Percentiles rank a stretch among this genome's conserved stretches.
Conservation (phyloP, 1,140 invertebrate species). For the Helicorthomorpha holstii region DNA sequence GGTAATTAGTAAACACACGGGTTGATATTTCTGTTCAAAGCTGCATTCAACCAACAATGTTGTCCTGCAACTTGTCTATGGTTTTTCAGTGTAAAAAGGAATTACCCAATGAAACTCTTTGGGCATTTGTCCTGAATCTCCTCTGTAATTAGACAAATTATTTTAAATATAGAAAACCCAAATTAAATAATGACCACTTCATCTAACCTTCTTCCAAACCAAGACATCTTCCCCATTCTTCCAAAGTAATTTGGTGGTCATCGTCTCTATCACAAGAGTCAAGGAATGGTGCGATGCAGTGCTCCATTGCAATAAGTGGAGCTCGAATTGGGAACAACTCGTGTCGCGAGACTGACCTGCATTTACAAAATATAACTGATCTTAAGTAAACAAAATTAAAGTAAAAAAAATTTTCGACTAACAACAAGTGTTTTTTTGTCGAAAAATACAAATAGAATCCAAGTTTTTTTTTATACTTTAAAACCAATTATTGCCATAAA, state of each 20-base stretch:
- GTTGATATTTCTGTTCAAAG: no score
- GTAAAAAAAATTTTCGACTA: no score
- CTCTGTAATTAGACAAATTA: not conserved
- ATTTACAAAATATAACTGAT: constrained; percentile 16
- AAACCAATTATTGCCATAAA: no score
- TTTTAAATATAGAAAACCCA: not conserved
- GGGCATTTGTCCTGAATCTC: constrained; percentile 1
- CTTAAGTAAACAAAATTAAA: no score
- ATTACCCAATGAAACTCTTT: not conserved
- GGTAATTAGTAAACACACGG: no score
- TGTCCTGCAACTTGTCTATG: no score
- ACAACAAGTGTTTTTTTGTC: no score
- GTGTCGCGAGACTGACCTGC: constrained; percentile 64
- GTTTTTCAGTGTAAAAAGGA: not conserved
- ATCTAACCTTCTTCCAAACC: constrained; percentile 49
- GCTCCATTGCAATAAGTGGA: constrained; percentile 76
- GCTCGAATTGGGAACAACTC: constrained; percentile 88
- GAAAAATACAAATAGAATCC: no score
- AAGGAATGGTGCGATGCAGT: constrained; percentile 88
- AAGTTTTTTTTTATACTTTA: no score
- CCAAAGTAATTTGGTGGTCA: constrained; percentile 71
- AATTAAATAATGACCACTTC: not conserved
- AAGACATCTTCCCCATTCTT: constrained; percentile 83
- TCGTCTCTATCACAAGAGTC: constrained; percentile 68
- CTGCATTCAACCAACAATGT: no score